A percentile compares a stretch with the other conserved stretches of the same genome.
phyloP scores from a whole-genome alignment of 2,797 vertebrate genomes.

The Perodicticus potto region DNA sequence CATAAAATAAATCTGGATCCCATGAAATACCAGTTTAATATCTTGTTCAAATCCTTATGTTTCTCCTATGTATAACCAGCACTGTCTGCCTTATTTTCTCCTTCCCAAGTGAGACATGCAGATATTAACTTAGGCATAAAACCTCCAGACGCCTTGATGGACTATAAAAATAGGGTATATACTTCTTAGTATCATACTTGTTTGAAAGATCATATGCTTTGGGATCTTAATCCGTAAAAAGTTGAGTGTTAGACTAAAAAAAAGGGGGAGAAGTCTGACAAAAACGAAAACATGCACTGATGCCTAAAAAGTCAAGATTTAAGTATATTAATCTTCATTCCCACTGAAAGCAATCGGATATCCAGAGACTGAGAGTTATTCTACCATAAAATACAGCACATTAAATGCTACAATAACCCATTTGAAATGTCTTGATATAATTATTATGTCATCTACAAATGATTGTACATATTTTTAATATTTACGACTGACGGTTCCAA shows the following conservation, averaged over 20 bases:
- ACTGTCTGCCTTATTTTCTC: not conserved
- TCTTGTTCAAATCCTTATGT: constrained; percentile 49
- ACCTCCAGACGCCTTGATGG: constrained; percentile 24
- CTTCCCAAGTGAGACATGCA: not conserved
- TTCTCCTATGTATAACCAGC: not conserved
- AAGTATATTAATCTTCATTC: constrained; percentile 74
- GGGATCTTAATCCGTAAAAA: constrained; percentile 42
- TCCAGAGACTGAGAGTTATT: constrained; percentile 63
- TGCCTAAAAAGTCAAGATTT: constrained; percentile 55
- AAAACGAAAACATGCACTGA: constrained; percentile 47
- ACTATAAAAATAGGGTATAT: not conserved
- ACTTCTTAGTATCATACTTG: not conserved
- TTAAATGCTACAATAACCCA: constrained; percentile 62
- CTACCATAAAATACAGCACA: constrained; percentile 68
- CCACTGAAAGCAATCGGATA: constrained; percentile 54
- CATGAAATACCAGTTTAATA: constrained; percentile 48
- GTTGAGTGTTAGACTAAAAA: constrained; percentile 12
- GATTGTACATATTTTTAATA: constrained; percentile 34
- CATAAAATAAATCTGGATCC: constrained; percentile 17
- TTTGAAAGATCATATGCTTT: not conserved
- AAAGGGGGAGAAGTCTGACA: not conserved
- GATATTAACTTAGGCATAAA: constrained; percentile 9
- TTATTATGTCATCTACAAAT: constrained; percentile 65
- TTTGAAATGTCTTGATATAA: constrained; percentile 57
- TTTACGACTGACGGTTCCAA: constrained; percentile 20